Evolutionary conservation across 2,113 vertebrate genomes (phyloP).

Genomic region (Atrichornis clamosus): DNA sequence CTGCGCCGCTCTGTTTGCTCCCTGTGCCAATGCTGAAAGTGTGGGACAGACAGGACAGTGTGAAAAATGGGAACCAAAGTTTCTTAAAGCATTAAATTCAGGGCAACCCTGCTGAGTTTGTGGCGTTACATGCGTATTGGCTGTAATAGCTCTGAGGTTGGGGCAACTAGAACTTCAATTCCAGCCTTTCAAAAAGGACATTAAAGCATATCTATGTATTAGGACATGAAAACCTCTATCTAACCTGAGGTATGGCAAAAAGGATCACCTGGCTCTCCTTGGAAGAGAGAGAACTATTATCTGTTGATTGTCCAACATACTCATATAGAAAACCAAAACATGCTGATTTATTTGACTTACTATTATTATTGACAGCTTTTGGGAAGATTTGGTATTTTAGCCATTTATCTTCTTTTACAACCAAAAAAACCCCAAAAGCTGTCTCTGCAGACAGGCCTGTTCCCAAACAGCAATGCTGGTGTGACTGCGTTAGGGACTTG

Average conservation of each 20-base stretch:
- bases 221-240: background rate
- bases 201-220: background rate
- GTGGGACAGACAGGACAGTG: background rate
- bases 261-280: background rate
- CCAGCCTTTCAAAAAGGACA: background rate
- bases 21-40: background rate
- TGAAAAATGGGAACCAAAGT: background rate
- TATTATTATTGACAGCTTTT: background rate
- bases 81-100: background rate
- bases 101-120: background rate
- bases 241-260: background rate
- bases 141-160: background rate
- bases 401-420: background rate
- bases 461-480: accelerated
- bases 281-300: background rate
- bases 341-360: background rate
- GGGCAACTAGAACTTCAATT: too few relatives aligned
- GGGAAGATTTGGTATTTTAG: background rate
- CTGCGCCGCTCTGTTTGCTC: background rate
- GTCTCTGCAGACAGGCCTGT: background rate
- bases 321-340: background rate
- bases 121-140: background rate
- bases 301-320: background rate
- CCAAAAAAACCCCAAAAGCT: background rate
- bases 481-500: background rate